phyloP scores from a whole-genome alignment of 2,888 invertebrate genomes.

The Synergus itoensis region DNA sequence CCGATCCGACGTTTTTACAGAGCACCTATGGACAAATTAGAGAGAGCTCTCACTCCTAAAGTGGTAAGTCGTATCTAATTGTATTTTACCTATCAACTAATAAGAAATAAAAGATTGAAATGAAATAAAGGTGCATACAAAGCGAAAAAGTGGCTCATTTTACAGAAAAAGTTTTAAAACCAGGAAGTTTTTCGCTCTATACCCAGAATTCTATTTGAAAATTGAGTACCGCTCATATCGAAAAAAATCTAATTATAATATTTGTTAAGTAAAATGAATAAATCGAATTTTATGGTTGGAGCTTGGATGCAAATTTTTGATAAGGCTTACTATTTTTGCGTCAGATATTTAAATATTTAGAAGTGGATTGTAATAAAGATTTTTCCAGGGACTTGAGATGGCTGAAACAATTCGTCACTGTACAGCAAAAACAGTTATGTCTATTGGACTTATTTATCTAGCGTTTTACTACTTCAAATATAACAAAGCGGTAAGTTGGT shows the following conservation, averaged over 20 bases:
- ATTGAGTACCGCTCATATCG: too few relatives aligned
- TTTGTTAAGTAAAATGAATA: too few relatives aligned
- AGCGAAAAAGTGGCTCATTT: too few relatives aligned
- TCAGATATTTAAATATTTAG: too few relatives aligned
- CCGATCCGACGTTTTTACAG: constrained; percentile 88
- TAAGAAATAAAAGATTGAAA: too few relatives aligned
- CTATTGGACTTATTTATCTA: constrained; percentile 79
- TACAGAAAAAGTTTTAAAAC: too few relatives aligned
- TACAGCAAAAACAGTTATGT: constrained; percentile 82
- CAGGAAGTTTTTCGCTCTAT: too few relatives aligned
- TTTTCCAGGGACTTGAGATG: constrained; percentile 81
- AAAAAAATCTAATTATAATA: constrained; percentile 27
- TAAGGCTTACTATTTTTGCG: not conserved
- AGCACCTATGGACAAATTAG: constrained; percentile 85
- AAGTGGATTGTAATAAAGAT: not conserved
- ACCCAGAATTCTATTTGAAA: too few relatives aligned
- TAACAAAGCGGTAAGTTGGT: constrained; percentile 84
- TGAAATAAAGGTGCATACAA: too few relatives aligned
- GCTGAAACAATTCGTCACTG: constrained; percentile 82
- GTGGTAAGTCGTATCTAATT: constrained; percentile 80
- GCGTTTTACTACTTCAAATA: constrained; percentile 90
- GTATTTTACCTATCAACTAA: not conserved
- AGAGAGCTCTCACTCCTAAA: constrained; percentile 80
- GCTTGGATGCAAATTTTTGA: not conserved
- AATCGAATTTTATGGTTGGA: too few relatives aligned